Evolutionary conservation across 2,113 vertebrate genomes (phyloP), one percentile per base, ranked within the genome.

Genomic region (Stomatorhinus ivindoensis): DNA sequence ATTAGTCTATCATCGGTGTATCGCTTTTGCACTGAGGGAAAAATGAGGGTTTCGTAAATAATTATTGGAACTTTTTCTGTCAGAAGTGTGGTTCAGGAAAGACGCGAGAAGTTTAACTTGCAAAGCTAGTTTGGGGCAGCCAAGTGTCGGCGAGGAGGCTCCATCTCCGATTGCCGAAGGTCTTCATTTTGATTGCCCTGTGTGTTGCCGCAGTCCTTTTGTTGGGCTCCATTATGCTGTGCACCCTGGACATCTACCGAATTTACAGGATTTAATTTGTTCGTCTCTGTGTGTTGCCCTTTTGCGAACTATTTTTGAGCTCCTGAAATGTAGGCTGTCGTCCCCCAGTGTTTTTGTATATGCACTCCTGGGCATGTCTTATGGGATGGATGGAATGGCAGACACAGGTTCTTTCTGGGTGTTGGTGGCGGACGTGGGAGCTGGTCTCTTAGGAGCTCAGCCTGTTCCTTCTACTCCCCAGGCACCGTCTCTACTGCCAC

Each of bases 161-260:
- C 88, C 87, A 19, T 53, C 88, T 87, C 89, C 88, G 91, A 61
- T 42, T 24, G 46, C 88, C 55, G 76, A 87, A 65, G 69, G 73
- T 86, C 88, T 91, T 89, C 86, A 48, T 89, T 88, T 53, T 11
- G 61, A 27, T 65, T 92, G 90, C 89, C 87, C 87, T 87, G 87
- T 89, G 91, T 90, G 92, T 91, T 91, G 90, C 87, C n/a, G 82
- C 88, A 61, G 91, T 90, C 19, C 31, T 91, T 90, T 91, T 89
- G 91, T 92, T 91, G 91, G 91, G 27, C 90, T 86, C 19, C 61
- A 88, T 91, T 92, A 91, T 88, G 47, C 55, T 55, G 53, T 27
- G 48, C 55, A 85, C 73, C 90, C 61, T 58, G 88, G 53, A 89
- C 88, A 86, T 42, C 91, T 87, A 48, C 73, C 82, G 90, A 87